phyloP scores from a whole-genome alignment of 2,113 vertebrate genomes.

The Cathartes aura region DNA sequence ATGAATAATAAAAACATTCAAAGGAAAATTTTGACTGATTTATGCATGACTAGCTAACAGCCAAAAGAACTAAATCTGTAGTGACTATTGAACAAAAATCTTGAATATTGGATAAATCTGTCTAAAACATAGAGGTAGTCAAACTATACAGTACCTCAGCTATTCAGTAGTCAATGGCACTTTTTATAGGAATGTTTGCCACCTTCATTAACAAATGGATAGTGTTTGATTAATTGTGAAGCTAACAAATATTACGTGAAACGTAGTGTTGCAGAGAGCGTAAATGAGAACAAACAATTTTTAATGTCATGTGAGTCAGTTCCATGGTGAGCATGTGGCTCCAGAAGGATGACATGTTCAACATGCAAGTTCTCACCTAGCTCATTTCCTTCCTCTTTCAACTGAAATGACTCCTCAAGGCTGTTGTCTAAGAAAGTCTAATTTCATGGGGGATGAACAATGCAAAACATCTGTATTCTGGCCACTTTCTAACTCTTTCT shows the following conservation, averaged over 20 bases:
- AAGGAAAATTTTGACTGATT: neutral
- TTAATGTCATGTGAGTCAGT: slow-evolving; percentile 54
- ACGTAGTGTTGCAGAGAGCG: neutral
- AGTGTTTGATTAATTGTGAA: neutral
- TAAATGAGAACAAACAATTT: slow-evolving; percentile 3
- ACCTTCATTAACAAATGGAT: neutral
- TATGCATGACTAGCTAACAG: neutral
- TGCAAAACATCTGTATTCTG: neutral
- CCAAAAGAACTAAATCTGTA: neutral
- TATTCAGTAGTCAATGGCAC: neutral
- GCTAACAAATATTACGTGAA: neutral
- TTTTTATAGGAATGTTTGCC: neutral
- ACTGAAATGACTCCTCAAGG: neutral
- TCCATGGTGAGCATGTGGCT: neutral
- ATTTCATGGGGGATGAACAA: neutral
- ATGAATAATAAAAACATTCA: slow-evolving; percentile 20
- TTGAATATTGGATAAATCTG: neutral
- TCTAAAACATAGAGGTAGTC: neutral
- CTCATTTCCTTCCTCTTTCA: slow-evolving; percentile 15
- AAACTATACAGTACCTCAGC: neutral
- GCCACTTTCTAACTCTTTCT: neutral
- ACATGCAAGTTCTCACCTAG: neutral
- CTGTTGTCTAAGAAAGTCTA: neutral
- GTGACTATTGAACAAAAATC: neutral
- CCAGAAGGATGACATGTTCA: neutral